Conservation (phyloP, 2,888 invertebrate genomes). For the Pseudoips prasinana region DNA sequence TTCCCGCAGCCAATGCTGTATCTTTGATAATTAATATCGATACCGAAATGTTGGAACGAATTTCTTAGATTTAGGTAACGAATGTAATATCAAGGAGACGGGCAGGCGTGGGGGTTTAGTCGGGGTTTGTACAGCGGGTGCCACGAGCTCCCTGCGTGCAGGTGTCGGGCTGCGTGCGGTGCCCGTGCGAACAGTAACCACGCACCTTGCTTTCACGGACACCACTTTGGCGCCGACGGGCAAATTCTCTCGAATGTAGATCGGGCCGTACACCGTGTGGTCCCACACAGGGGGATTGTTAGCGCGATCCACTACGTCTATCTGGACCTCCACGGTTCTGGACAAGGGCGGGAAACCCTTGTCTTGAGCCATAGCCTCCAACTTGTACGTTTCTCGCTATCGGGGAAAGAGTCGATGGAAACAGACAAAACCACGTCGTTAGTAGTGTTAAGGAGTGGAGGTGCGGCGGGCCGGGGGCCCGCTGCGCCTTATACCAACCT, state of each 20-base stretch:
- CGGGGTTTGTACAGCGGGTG: too few relatives aligned
- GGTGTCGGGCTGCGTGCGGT: slow-evolving; percentile 83
- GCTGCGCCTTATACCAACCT: slow-evolving; percentile 92
- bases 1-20: too few relatives aligned
- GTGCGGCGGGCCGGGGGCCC: slow-evolving; percentile 75
- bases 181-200: slow-evolving; percentile 82
- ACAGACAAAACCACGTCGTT: slow-evolving; percentile 86
- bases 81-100: too few relatives aligned
- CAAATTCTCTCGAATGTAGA: slow-evolving; percentile 98
- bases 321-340: slow-evolving; percentile 98
- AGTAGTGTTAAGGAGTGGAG: slow-evolving; percentile 83
- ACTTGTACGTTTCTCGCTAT: slow-evolving; percentile 98
- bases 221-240: slow-evolving; percentile 98
- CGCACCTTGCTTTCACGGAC: slow-evolving; percentile 99
- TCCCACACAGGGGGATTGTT: slow-evolving; percentile 99
- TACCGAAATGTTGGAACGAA: too few relatives aligned
- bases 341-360: slow-evolving; percentile 97
- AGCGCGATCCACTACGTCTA: slow-evolving; percentile 98
- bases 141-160: slow-evolving; percentile 65
- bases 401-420: slow-evolving; percentile 84
- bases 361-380: slow-evolving; percentile 99
- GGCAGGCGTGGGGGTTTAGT: too few relatives aligned
- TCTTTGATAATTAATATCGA: too few relatives aligned
- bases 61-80: too few relatives aligned
- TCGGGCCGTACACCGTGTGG: slow-evolving; percentile 97